Evolutionary conservation across 2,113 vertebrate species (phyloP), one percentile per base, ranked within the genome.

Genomic region (Dissostichus mawsoni): DNA sequence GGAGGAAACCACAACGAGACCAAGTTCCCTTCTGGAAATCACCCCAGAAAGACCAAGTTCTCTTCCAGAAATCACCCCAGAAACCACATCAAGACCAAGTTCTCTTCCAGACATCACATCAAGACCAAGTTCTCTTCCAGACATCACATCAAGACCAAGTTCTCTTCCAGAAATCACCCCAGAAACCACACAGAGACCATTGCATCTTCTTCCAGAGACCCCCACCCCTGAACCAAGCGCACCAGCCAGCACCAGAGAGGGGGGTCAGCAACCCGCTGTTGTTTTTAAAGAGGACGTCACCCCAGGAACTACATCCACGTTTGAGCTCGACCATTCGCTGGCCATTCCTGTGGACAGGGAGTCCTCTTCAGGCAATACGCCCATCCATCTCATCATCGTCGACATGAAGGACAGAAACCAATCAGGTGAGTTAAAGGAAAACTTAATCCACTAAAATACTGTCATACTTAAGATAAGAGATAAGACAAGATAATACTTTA

Each of bases 361-460:
- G 1, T 36, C 47, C 5, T 41, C 7, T 0, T 65, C 85, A 1
- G 74, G 5, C 51, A 88, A 87, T 45, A 11, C 70, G 0, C 86
- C 89, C 0, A 5, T 94, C 8, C 92, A 92, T 82, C 48, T 99
- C 82, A 94, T 96, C 91, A 74, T 97, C 81, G 94, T 98, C 91
- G 90, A 94, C 68, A 75, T 98, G 89, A 75, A 90, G 76, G 86
- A 92, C 84, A 29, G 58, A 0, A 97, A 97, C 72, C 92, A 96
- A 33, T 96, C 97, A 95, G 96, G 97, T 98, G 95, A 95, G 95
- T 70, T 11, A 0, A 9, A 41, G 36, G 36, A 41, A 41, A 5
- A 41, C 36, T 41, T 4, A 29, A 29, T 29, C 29, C 29, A 29
- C 29, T 29, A 23, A 23, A 23, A 23, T 23, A 3, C 29, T 29